phyloP scores from a whole-genome alignment of 53 echinoderm and acorn worm species.

The Crossaster papposus region DNA sequence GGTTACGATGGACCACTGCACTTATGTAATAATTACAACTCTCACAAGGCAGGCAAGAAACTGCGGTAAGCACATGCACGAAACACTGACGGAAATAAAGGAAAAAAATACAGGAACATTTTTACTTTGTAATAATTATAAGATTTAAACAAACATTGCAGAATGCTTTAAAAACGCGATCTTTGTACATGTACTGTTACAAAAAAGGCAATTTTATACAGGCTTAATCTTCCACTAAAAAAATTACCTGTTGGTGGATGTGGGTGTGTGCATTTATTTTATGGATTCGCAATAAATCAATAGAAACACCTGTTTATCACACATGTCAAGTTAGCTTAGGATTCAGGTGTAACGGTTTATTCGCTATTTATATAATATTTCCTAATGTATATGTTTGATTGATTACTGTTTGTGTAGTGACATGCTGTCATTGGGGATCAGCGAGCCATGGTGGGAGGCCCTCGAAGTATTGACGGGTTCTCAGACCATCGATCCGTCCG shows the following conservation, averaged over 20 bases:
- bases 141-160: no score
- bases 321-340: no score
- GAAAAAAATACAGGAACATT: no score
- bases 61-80: conserved; percentile 60
- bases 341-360: not conserved
- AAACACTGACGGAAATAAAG: not conserved
- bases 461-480: conserved; percentile 79
- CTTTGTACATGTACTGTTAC: no score
- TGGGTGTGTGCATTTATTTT: no score
- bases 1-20: conserved; percentile 66
- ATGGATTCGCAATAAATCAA: no score
- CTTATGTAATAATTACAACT: conserved; percentile 76
- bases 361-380: not conserved
- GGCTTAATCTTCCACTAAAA: no score
- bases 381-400: not conserved
- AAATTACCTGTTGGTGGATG: no score
- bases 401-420: conserved; percentile 30
- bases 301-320: no score
- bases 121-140: no score
- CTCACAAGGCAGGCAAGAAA: conserved; percentile 68
- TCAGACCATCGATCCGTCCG: conserved; percentile 65
- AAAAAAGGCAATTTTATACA: no score
- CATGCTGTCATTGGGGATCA: conserved; percentile 83
- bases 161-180: no score
- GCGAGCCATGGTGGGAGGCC: conserved; percentile 92